Evolutionary conservation across 2,888 invertebrate species (phyloP).

Genomic region (Parnassius glacialis): DNA sequence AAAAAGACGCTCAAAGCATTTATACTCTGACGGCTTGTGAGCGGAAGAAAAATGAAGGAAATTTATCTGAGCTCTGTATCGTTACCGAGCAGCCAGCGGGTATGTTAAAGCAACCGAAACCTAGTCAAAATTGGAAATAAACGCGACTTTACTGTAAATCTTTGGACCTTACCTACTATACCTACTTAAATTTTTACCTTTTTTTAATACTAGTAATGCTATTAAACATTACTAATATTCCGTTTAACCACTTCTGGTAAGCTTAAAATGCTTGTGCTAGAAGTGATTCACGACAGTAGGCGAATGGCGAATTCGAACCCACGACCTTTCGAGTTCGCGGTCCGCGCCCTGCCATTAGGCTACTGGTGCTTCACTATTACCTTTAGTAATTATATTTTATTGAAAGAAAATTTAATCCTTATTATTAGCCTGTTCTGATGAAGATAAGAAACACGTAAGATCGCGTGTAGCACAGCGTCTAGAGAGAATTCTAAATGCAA

Average conservation of each 20-base stretch:
- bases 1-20: slow-evolving; percentile 64
- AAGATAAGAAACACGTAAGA: slow-evolving; percentile 27
- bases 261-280: no score
- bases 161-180: neutral
- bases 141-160: slow-evolving; percentile 36
- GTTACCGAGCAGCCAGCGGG: slow-evolving; percentile 43
- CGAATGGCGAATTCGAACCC: no score
- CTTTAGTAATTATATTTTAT: slow-evolving; percentile 8
- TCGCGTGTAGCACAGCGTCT: slow-evolving; percentile 24
- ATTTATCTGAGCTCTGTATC: slow-evolving; percentile 65
- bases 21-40: slow-evolving; percentile 62
- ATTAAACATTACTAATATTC: no score
- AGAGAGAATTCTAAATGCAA: slow-evolving; percentile 20
- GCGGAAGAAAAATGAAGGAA: slow-evolving; percentile 64
- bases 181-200: no score
- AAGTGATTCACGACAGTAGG: no score
- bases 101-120: slow-evolving; percentile 44
- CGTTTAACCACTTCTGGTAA: no score
- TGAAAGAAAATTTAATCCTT: slow-evolving; percentile 19
- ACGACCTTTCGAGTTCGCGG: no score
- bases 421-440: slow-evolving; percentile 17
- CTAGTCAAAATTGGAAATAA: slow-evolving; percentile 34
- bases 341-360: no score
- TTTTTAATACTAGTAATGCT: no score
- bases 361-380: no score